phyloP scores from a whole-genome alignment of 2,113 vertebrate genomes.

The Meriones unguiculatus region DNA sequence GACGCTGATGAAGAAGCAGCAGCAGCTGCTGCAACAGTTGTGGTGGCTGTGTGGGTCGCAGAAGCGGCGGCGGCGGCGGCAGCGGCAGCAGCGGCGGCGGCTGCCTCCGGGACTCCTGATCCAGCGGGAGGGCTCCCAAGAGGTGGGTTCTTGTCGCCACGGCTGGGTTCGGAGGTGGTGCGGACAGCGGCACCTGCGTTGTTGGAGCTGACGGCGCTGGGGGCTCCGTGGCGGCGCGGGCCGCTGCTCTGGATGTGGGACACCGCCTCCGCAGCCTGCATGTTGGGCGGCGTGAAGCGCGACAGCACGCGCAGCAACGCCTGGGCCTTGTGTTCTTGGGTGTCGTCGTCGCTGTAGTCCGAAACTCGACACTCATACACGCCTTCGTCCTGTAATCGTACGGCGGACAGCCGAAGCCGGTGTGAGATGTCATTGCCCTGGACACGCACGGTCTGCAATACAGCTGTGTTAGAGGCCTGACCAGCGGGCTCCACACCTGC shows the following conservation, averaged over 20 bases:
- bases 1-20: conserved; percentile 90
- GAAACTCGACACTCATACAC: conserved; percentile 96
- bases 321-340: conserved; percentile 93
- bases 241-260: conserved; percentile 95
- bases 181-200: conserved; percentile 81
- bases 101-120: not conserved
- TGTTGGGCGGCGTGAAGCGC: conserved; percentile 88
- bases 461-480: conserved; percentile 23
- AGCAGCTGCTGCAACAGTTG: conserved; percentile 82
- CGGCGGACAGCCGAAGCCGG: conserved; percentile 93
- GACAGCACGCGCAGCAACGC: conserved; percentile 91
- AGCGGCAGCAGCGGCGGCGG: not conserved
- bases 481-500: not conserved
- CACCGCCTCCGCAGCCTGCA: conserved; percentile 96
- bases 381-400: conserved; percentile 94
- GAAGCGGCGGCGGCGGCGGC: conserved; percentile 55
- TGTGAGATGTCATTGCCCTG: conserved; percentile 98
- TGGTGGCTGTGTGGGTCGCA: conserved; percentile 69
- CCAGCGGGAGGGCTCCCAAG: conserved; percentile 54
- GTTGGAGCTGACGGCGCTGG: conserved; percentile 69
- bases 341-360: conserved; percentile 94
- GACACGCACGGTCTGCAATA: conserved; percentile 94
- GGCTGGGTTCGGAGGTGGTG: conserved; percentile 82
- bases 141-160: conserved; percentile 58
- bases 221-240: conserved; percentile 87